phyloP scores from a whole-genome alignment of 2,888 invertebrate genomes.

The Yponomeuta plumbellus region DNA sequence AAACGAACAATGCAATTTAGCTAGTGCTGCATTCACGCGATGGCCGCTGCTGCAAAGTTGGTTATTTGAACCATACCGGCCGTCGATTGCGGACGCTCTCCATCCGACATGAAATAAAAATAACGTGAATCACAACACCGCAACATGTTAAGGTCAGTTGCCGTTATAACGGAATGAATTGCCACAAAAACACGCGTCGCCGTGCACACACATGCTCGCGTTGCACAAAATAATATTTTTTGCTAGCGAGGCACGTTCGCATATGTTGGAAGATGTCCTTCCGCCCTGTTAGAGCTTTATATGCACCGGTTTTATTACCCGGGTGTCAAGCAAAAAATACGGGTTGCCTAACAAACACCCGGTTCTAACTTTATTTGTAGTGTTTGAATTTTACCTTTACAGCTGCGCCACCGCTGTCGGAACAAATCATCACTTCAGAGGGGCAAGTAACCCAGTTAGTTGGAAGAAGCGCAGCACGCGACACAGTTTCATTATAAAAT shows the following conservation, averaged over 20 bases:
- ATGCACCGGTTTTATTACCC: neutral
- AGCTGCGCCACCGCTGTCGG: neutral
- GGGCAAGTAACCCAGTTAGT: neutral
- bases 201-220: constrained; percentile 24
- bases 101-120: constrained; percentile 39
- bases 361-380: neutral
- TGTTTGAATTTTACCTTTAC: constrained; percentile 5
- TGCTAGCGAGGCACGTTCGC: neutral
- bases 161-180: constrained; percentile 29
- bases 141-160: constrained; percentile 33
- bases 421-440: neutral
- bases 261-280: constrained; percentile 10
- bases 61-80: constrained; percentile 32
- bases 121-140: constrained; percentile 34
- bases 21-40: constrained; percentile 62
- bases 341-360: constrained; percentile 24
- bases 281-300: neutral
- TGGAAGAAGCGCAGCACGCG: constrained; percentile 19
- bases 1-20: constrained; percentile 73
- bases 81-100: constrained; percentile 40
- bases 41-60: constrained; percentile 55
- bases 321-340: constrained; percentile 14
- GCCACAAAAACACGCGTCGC: constrained; percentile 26
- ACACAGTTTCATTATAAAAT: constrained; percentile 54
- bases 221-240: constrained; percentile 10